phyloP scores from a whole-genome alignment of 2,797 vertebrate species.

The Loris lydekkerianus region DNA sequence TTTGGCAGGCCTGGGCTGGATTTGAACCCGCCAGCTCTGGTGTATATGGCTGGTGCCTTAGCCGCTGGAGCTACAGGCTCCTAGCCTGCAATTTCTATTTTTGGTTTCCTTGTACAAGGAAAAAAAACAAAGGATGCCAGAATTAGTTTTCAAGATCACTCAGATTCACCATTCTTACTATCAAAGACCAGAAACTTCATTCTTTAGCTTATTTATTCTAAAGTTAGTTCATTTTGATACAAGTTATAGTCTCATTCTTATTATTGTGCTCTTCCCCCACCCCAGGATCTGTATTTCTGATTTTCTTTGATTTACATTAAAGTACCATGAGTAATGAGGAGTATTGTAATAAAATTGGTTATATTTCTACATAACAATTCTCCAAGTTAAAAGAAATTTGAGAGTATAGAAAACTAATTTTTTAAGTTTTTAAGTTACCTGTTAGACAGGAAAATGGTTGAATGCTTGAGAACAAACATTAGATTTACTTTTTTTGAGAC shows the following conservation, averaged over 20 bases:
- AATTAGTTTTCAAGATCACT: conserved; percentile 64
- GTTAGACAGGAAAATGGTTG: not conserved
- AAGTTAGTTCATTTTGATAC: not conserved
- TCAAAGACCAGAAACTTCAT: not conserved
- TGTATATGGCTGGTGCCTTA: too few relatives aligned
- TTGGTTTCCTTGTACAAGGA: conserved; percentile 38
- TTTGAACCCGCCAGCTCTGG: too few relatives aligned
- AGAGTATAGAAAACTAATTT: conserved; percentile 16
- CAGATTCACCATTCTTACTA: not conserved
- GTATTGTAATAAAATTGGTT: conserved; percentile 32
- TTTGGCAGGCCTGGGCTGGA: too few relatives aligned
- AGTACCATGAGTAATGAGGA: conserved; percentile 56
- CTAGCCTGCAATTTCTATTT: not conserved
- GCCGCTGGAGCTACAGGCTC: too few relatives aligned
- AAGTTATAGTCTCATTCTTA: not conserved
- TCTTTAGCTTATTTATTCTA: not conserved
- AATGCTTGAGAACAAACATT: conserved; percentile 50
- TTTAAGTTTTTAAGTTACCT: not conserved
- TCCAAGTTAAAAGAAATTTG: not conserved
- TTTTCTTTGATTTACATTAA: conserved; percentile 46
- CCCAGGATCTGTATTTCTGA: not conserved
- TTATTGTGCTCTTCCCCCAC: not conserved
- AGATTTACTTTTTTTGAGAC: not conserved
- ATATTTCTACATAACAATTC: not conserved
- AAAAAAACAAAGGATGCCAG: not conserved